A percentile compares a stretch with the other conserved stretches of the same genome.
Evolutionary conservation across 2,888 invertebrate species (phyloP).

Genomic region (Cataglyphis altisquamis): DNA sequence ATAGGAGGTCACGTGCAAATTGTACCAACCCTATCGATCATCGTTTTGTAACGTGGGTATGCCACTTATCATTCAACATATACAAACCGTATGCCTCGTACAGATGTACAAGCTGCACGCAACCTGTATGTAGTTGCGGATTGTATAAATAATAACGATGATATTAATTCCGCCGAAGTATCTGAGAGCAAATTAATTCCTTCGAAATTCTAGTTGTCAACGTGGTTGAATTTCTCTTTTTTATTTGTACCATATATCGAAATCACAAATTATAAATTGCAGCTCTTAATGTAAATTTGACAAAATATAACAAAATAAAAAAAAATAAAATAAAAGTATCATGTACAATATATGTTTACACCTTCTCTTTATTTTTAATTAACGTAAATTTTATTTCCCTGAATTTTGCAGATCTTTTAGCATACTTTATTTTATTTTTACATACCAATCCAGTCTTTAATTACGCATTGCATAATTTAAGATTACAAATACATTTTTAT

Average conservation of each 20-base stretch:
- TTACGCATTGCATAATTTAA: conserved; percentile 24
- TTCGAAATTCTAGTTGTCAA: not conserved
- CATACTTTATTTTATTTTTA: conserved; percentile 8
- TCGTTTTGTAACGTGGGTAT: conserved; percentile 53
- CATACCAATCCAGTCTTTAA: conserved; percentile 23
- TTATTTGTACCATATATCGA: not conserved
- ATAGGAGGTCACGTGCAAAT: conserved; percentile 33
- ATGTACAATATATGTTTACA: not conserved
- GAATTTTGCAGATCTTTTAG: not conserved
- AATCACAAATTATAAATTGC: not conserved
- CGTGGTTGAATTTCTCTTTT: not conserved
- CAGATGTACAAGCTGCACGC: conserved; percentile 42
- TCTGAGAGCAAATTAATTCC: conserved; percentile 15
- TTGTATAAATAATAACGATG: conserved; percentile 51
- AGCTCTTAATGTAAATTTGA: not conserved
- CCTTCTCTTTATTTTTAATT: not conserved
- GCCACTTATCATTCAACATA: conserved; percentile 57
- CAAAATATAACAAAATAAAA: not conserved
- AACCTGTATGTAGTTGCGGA: conserved; percentile 36
- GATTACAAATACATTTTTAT: conserved; percentile 28
- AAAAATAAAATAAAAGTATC: not conserved
- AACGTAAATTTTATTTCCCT: not conserved
- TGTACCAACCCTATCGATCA: conserved; percentile 58
- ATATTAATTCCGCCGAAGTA: conserved; percentile 26
- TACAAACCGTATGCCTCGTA: conserved; percentile 46